phyloP scores from a whole-genome alignment of 1,140 invertebrate genomes.

The Phymastichus coffea region DNA sequence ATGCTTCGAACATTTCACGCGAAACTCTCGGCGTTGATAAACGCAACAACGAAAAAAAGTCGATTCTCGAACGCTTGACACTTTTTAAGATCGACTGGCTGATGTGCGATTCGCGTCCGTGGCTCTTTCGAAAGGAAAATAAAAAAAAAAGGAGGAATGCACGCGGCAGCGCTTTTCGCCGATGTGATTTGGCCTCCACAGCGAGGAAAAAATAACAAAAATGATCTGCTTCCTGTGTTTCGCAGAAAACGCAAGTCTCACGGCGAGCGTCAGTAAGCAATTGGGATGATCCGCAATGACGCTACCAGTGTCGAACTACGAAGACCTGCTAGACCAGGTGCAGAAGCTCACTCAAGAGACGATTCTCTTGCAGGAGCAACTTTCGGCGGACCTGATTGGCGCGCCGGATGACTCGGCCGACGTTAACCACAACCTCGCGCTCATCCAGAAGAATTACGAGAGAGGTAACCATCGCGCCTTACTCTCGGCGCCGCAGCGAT shows the following conservation, averaged over 20 bases:
- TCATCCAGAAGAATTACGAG: slow-evolving; percentile 41
- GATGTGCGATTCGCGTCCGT: not conserved
- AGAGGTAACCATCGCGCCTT: slow-evolving; percentile 41
- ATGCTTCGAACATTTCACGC: too few species aligned
- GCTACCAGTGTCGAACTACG: slow-evolving; percentile 58
- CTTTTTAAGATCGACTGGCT: not conserved
- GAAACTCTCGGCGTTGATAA: too few species aligned
- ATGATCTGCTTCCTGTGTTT: too few species aligned
- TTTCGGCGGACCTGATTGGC: slow-evolving; percentile 48
- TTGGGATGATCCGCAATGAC: slow-evolving; percentile 58
- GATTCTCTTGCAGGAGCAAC: slow-evolving; percentile 49
- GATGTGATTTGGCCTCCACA: too few species aligned
- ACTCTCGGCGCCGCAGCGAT: too few species aligned
- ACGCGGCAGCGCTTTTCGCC: too few species aligned
- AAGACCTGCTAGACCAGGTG: slow-evolving; percentile 57
- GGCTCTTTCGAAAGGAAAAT: too few species aligned
- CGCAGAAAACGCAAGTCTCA: too few species aligned
- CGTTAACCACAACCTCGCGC: slow-evolving; percentile 47
- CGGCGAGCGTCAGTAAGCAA: too few species aligned
- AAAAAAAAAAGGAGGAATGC: too few species aligned
- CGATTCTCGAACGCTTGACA: not conserved
- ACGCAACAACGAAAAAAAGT: too few species aligned
- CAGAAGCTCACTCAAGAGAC: slow-evolving; percentile 58
- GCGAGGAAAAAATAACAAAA: too few species aligned
- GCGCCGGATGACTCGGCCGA: slow-evolving; percentile 38